A percentile compares a stretch with the other conserved stretches of the same genome.
These are phyloP conservation scores for Perognathus longimembris DNA, from an alignment of 2,113 vertebrate genomes.

Conservation along the genomic window DNA sequence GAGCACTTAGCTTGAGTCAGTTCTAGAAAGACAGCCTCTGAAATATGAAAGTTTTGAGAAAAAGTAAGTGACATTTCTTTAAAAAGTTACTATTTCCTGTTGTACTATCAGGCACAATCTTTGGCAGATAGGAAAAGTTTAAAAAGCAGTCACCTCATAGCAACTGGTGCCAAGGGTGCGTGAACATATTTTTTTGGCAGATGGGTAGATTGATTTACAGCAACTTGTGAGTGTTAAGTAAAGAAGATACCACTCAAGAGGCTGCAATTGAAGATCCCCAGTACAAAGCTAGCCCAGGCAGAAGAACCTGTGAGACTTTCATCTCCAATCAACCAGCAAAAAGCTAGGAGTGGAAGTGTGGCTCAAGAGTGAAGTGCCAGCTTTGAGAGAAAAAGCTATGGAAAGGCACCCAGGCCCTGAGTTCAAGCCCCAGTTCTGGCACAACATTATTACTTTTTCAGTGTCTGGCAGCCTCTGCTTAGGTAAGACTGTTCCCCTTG, in stretches of 20 bases:
- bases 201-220: slow-evolving; percentile 93
- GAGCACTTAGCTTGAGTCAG: neutral
- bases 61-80: slow-evolving; percentile 61
- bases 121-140: slow-evolving; percentile 73
- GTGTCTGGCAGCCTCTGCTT: slow-evolving; percentile 62
- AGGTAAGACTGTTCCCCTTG: slow-evolving; percentile 64
- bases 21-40: neutral
- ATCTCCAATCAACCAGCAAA: too few relatives aligned
- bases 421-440: too few relatives aligned
- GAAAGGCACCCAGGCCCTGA: too few relatives aligned
- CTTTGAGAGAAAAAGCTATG: too few relatives aligned
- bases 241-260: slow-evolving; percentile 75
- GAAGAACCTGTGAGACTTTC: too few relatives aligned
- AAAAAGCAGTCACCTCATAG: slow-evolving; percentile 79
- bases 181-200: slow-evolving; percentile 88
- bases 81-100: slow-evolving; percentile 65
- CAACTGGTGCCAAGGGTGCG: slow-evolving; percentile 81
- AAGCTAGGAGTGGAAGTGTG: too few relatives aligned
- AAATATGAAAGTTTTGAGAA: slow-evolving; percentile 73
- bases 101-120: slow-evolving; percentile 81
- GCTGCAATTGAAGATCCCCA: too few relatives aligned
- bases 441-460: slow-evolving; percentile 67
- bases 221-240: slow-evolving; percentile 90
- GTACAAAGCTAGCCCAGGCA: too few relatives aligned
- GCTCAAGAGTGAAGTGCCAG: too few relatives aligned